These are phyloP conservation scores for Ectobius pallidus DNA, from an alignment of 2,888 invertebrate genomes.

Conservation along the genomic window DNA sequence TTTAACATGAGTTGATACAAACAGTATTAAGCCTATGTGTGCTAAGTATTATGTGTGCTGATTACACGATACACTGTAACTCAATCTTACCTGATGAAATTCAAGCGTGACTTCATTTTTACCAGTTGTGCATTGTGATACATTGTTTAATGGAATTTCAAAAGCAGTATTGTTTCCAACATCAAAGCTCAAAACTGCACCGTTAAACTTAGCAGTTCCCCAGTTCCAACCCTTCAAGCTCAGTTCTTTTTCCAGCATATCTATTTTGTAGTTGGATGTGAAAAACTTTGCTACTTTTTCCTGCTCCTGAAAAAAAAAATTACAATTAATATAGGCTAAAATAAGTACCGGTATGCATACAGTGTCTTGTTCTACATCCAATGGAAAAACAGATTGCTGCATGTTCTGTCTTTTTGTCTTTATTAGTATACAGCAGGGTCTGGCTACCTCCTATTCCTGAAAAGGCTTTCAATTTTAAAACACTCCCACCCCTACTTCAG, in stretches of 20 bases:
- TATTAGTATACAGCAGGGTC: too few relatives aligned
- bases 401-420: too few relatives aligned
- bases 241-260: constrained; percentile 89
- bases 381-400: too few relatives aligned
- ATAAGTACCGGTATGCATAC: too few relatives aligned
- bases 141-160: constrained; percentile 95
- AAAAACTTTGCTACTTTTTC: constrained; percentile 93
- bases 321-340: constrained; percentile 11
- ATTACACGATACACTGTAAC: too few relatives aligned
- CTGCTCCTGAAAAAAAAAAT: constrained; percentile 69
- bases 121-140: constrained; percentile 93
- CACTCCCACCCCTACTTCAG: too few relatives aligned
- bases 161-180: constrained; percentile 85
- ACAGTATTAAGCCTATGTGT: too few relatives aligned
- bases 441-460: too few relatives aligned
- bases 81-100: constrained; percentile 82
- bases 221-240: constrained; percentile 99
- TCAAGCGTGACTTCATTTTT: constrained; percentile 99
- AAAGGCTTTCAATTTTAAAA: too few relatives aligned
- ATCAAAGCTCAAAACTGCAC: constrained; percentile 84
- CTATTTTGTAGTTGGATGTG: constrained; percentile 78
- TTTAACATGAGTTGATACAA: too few relatives aligned
- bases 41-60: too few relatives aligned
- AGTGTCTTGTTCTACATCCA: too few relatives aligned
- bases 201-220: constrained; percentile 94